Conservation (phyloP, 2,113 vertebrate genomes). For the Peucedramus taeniatus region DNA sequence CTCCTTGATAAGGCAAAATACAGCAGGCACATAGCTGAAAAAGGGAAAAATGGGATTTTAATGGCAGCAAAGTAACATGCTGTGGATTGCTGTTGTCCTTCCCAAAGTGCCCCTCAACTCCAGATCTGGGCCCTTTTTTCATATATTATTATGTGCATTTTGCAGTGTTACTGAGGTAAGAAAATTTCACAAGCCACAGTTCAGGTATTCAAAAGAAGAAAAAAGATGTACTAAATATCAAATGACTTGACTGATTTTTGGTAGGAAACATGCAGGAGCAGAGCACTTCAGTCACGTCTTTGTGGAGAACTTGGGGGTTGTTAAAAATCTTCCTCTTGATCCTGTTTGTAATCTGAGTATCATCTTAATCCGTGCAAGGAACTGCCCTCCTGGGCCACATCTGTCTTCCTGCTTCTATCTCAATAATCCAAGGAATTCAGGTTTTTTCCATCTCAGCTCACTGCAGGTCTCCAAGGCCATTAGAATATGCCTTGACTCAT, state of each 20-base stretch:
- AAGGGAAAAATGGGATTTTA: neutral
- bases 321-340: neutral
- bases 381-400: neutral
- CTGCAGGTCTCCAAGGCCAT: neutral
- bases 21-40: neutral
- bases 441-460: neutral
- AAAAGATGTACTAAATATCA: accelerated
- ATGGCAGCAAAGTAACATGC: neutral
- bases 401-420: neutral
- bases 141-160: neutral
- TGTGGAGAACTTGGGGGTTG: neutral
- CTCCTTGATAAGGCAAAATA: neutral
- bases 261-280: neutral
- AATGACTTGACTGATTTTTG: neutral
- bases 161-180: neutral
- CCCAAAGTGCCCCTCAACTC: neutral
- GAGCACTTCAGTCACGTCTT: neutral
- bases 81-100: neutral
- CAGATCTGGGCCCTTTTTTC: neutral
- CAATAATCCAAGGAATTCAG: neutral
- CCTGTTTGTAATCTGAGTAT: neutral
- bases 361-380: neutral
- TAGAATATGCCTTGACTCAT: neutral
- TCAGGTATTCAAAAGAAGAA: neutral
- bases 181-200: neutral